Evolutionary conservation across 2,888 invertebrate species (phyloP).

Genomic region (Auanema sp.): DNA sequence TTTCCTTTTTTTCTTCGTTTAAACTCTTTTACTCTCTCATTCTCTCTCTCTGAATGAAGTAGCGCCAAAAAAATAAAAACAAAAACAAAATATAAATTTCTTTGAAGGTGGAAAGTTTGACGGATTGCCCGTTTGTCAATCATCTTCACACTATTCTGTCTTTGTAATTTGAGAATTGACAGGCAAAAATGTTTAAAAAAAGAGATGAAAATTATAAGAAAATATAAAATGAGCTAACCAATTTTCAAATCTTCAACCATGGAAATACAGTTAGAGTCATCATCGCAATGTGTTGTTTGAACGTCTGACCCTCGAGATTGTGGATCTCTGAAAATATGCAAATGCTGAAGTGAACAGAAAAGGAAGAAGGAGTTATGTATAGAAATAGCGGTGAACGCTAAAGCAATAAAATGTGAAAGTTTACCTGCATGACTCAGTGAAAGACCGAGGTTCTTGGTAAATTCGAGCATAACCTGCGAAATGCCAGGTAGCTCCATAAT

Average conservation of each 20-base stretch:
- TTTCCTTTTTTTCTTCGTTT: no score
- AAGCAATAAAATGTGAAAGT: background rate
- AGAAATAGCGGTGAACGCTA: background rate
- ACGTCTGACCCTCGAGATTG: constrained; percentile 49
- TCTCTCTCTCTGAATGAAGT: no score
- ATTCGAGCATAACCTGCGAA: constrained; percentile 57
- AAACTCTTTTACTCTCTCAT: no score
- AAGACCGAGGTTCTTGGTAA: constrained; percentile 54
- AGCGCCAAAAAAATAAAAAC: no score
- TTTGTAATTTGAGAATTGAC: no score
- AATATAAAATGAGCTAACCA: constrained; percentile 33
- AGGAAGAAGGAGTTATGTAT: no score
- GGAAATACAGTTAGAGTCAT: constrained; percentile 49
- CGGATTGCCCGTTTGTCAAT: no score
- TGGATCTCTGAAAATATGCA: constrained; percentile 53
- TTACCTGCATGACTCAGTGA: constrained; percentile 56
- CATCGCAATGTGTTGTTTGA: constrained; percentile 47
- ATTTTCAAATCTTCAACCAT: constrained; percentile 57
- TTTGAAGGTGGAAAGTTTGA: no score
- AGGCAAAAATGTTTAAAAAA: background rate
- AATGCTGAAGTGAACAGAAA: no score
- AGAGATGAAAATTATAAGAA: background rate
- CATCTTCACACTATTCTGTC: no score
- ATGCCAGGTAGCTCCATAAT: constrained; percentile 59
- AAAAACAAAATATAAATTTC: no score